phyloP scores from a whole-genome alignment of 2,797 vertebrate species.

The Hypotaenidia philippensis region DNA sequence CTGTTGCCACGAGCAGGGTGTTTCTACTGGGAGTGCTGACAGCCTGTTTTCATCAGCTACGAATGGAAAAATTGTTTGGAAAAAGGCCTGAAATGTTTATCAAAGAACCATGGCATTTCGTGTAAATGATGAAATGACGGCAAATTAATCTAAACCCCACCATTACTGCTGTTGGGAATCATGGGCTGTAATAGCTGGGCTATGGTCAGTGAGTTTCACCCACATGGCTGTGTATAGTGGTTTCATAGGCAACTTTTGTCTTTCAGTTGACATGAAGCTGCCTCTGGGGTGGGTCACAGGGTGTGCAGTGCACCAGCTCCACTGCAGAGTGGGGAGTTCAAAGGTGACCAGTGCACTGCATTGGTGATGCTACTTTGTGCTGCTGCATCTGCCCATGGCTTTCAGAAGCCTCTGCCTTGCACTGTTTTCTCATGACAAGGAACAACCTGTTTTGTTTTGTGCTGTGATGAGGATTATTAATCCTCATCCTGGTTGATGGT shows the following conservation, averaged over 20 bases:
- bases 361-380: background rate
- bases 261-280: background rate
- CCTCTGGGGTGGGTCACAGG: background rate
- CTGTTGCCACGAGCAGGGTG: constrained; percentile 29
- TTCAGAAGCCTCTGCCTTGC: background rate
- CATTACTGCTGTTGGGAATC: background rate
- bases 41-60: constrained; percentile 66
- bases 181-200: background rate
- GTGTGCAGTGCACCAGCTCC: background rate
- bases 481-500: background rate
- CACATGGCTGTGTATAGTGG: background rate
- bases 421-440: background rate
- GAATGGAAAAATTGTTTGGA: constrained; percentile 68
- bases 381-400: background rate
- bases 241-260: background rate
- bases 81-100: constrained; percentile 73
- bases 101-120: constrained; percentile 41
- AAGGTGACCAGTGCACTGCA: background rate
- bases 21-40: constrained; percentile 41
- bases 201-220: background rate
- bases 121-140: constrained; percentile 55
- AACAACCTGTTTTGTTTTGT: background rate
- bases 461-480: constrained; percentile 18
- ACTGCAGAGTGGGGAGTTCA: background rate
- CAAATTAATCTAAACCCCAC: constrained; percentile 48